phyloP scores from a whole-genome alignment of 2,113 vertebrate species.

The Argyrosomus japonicus region DNA sequence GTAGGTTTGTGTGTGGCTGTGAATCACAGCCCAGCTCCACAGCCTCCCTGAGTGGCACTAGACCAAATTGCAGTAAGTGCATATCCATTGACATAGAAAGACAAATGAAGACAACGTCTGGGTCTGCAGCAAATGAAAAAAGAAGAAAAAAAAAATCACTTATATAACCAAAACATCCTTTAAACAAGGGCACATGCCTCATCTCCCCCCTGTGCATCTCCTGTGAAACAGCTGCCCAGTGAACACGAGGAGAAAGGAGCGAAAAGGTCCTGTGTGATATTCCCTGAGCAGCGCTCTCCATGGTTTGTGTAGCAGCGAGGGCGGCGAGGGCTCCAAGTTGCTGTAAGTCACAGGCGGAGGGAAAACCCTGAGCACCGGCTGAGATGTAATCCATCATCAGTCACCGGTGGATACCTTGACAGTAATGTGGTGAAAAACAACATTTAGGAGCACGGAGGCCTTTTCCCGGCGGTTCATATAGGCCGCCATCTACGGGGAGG shows the following conservation, averaged over 20 bases:
- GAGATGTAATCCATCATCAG: conserved; percentile 74
- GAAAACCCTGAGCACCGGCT: conserved; percentile 45
- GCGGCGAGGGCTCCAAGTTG: conserved; percentile 29
- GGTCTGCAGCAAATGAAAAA: conserved; percentile 36
- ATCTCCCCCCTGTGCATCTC: conserved; percentile 35
- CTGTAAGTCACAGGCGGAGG: conserved; percentile 54
- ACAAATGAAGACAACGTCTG: conserved; percentile 50
- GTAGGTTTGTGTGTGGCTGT: conserved; percentile 49
- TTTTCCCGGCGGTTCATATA: conserved; percentile 23
- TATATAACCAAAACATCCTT: conserved; percentile 68
- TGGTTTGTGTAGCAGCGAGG: conserved; percentile 59
- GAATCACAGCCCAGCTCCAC: conserved; percentile 56
- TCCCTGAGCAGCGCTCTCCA: conserved; percentile 54
- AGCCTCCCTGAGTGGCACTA: conserved; percentile 73
- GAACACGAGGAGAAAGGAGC: conserved; percentile 48
- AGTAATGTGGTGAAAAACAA: conserved; percentile 71
- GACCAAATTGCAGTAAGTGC: conserved; percentile 73
- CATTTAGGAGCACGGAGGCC: conserved; percentile 54
- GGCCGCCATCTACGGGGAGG: conserved; percentile 40
- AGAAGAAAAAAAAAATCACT: neutral
- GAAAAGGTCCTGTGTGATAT: conserved; percentile 57
- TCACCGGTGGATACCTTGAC: conserved; percentile 66
- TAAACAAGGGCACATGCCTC: conserved; percentile 64
- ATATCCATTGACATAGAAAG: conserved; percentile 62
- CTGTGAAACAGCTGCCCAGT: conserved; percentile 57